These are phyloP conservation scores for Mormoops blainvillei DNA, from an alignment of 2,113 vertebrate species.

Conservation along the genomic window DNA sequence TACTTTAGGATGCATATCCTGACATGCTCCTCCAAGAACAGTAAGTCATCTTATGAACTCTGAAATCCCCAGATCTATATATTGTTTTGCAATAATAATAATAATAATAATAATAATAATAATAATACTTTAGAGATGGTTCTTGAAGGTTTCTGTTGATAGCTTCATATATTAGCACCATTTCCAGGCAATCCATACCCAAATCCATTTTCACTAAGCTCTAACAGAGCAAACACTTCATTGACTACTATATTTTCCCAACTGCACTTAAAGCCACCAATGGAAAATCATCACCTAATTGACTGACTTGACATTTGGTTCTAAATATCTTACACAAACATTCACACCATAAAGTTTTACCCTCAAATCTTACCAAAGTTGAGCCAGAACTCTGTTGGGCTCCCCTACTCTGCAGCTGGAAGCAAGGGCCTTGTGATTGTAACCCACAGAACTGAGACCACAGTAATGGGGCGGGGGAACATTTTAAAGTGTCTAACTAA, in stretches of 20 bases:
- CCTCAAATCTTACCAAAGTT: background rate
- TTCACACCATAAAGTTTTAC: background rate
- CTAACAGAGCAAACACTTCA: background rate
- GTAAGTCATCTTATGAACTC: background rate
- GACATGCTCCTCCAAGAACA: background rate
- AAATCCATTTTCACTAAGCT: background rate
- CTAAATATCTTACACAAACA: background rate
- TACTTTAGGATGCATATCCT: constrained; percentile 10
- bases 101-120: background rate
- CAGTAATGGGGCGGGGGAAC: background rate
- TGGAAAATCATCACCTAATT: background rate
- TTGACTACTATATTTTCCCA: background rate
- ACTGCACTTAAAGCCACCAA: background rate
- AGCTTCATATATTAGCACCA: background rate
- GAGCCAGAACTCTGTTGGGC: background rate
- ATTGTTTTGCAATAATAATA: background rate
- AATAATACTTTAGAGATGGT: background rate
- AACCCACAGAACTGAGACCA: background rate
- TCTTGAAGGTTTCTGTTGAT: background rate
- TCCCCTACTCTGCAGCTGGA: background rate
- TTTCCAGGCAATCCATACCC: background rate
- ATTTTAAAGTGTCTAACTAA: background rate
- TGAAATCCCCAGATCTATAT: background rate
- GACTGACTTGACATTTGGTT: background rate
- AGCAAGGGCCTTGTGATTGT: background rate